A percentile compares a stretch with the other conserved stretches of the same genome.
These are phyloP conservation scores for Punctoribates punctum DNA, from an alignment of 2,888 invertebrate species.

Conservation along the genomic window DNA sequence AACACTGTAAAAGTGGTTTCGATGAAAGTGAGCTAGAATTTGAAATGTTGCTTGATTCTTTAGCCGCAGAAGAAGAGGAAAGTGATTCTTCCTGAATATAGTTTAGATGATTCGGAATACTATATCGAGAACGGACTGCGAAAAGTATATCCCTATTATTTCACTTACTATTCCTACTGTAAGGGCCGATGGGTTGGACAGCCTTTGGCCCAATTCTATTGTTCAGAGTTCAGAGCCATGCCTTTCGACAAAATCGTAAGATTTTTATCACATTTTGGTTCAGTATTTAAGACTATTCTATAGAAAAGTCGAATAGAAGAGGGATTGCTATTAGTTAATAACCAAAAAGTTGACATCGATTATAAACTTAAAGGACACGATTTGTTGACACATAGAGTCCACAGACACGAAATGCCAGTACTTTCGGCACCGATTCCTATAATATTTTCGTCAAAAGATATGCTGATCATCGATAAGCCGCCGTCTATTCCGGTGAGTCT, in stretches of 20 bases:
- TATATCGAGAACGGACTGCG: conserved; percentile 91
- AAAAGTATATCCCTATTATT: conserved; percentile 95
- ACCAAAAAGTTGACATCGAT: conserved; percentile 75
- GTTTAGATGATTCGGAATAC: conserved; percentile 75
- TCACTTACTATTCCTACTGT: conserved; percentile 91
- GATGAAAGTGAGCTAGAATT: too few species aligned
- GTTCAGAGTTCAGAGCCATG: conserved; percentile 87
- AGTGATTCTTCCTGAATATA: neutral
- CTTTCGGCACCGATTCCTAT: conserved; percentile 91
- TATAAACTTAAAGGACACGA: conserved; percentile 90
- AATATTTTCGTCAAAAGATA: conserved; percentile 96
- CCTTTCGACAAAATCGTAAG: conserved; percentile 78
- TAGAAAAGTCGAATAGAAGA: conserved; percentile 43
- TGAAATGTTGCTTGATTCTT: too few species aligned
- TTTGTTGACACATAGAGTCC: conserved; percentile 83
- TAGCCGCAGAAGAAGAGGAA: neutral
- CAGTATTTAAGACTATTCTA: conserved; percentile 13
- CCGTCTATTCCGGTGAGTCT: conserved; percentile 93
- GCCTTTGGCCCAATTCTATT: conserved; percentile 85
- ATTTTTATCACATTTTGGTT: neutral
- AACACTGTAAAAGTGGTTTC: too few species aligned
- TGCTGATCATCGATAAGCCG: conserved; percentile 99
- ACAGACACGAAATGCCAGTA: conserved; percentile 99
- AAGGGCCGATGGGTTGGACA: conserved; percentile 96
- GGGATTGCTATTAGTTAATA: conserved; percentile 48